Evolutionary conservation across 2,888 invertebrate genomes (phyloP).

Genomic region (Cenopis cana): DNA sequence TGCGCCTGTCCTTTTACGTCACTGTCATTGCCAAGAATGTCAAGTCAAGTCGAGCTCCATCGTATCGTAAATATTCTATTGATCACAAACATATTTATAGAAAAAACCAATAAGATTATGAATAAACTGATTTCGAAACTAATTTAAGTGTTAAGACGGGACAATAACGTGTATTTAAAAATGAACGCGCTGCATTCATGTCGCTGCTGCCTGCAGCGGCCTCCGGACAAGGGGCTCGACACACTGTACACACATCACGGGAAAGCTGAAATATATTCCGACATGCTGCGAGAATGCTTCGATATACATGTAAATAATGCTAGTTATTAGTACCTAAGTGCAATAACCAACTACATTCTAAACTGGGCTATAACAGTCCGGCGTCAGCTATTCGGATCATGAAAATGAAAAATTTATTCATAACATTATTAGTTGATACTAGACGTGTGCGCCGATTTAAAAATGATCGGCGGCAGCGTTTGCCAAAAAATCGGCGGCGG

Average conservation of each 20-base stretch:
- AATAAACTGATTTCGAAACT: neutral
- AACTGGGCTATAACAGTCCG: too few relatives aligned
- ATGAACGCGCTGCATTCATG: constrained; percentile 28
- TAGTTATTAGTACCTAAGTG: too few relatives aligned
- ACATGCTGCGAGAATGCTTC: constrained; percentile 45
- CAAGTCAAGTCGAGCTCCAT: too few relatives aligned
- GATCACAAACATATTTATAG: neutral
- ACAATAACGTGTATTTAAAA: neutral
- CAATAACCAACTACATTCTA: too few relatives aligned
- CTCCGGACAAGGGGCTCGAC: constrained; percentile 35
- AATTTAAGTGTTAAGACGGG: neutral
- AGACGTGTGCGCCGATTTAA: too few relatives aligned
- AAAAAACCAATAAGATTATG: neutral
- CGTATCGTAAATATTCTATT: neutral
- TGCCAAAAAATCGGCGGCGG: too few relatives aligned
- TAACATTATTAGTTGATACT: too few relatives aligned
- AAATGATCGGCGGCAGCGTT: too few relatives aligned
- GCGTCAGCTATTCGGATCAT: too few relatives aligned
- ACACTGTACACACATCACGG: constrained; percentile 31
- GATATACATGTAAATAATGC: constrained; percentile 39
- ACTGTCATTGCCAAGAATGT: too few relatives aligned
- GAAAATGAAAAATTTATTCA: too few relatives aligned
- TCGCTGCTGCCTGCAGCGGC: constrained; percentile 19
- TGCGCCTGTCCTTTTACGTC: neutral
- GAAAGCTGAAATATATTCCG: constrained; percentile 35